phyloP scores from a whole-genome alignment of 2,113 vertebrate species.

The Todiramphus chloris region DNA sequence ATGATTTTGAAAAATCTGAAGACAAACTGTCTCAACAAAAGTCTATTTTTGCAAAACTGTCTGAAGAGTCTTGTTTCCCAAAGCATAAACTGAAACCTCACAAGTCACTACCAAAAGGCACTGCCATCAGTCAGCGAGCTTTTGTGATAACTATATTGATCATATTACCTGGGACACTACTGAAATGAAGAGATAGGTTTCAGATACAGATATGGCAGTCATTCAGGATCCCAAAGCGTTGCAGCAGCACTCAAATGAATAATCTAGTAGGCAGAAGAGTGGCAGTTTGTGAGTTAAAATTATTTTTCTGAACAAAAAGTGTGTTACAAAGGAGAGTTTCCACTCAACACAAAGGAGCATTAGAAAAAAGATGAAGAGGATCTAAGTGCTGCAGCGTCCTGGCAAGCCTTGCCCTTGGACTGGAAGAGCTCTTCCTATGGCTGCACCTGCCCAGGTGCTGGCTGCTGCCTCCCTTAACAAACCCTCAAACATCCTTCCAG shows the following conservation, averaged over 20 bases:
- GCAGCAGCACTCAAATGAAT: not conserved
- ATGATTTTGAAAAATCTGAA: not conserved
- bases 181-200: not conserved
- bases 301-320: not conserved
- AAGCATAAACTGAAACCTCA: not conserved
- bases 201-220: not conserved
- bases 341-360: not conserved
- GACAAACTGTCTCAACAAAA: not conserved
- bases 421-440: not conserved
- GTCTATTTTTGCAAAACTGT: not conserved
- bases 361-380: not conserved
- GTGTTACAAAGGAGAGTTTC: not conserved
- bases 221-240: not conserved
- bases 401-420: not conserved
- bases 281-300: not conserved
- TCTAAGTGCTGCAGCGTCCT: not conserved
- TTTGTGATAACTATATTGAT: not conserved
- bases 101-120: not conserved
- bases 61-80: not conserved
- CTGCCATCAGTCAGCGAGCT: not conserved
- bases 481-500: not conserved
- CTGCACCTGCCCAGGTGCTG: fast-evolving
- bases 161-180: not conserved
- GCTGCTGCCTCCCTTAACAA: not conserved
- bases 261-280: not conserved